Percentiles rank a stretch among this genome's conserved stretches.
Conservation (phyloP, 2,888 invertebrate species). For the Trichogramma evanescens region DNA sequence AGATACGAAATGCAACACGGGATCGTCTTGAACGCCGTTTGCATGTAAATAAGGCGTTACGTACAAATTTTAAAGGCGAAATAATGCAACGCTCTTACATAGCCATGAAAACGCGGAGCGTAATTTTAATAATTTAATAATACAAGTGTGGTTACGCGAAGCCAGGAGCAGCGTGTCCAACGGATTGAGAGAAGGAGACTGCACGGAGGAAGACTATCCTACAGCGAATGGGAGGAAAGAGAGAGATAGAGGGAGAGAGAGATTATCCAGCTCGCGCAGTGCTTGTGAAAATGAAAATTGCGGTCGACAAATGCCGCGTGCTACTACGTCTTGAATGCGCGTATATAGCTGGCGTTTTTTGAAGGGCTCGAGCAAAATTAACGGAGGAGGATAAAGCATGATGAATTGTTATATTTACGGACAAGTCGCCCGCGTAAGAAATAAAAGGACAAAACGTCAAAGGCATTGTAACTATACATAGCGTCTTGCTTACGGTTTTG, state of each 20-base stretch:
- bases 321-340: background rate
- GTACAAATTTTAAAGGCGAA: conserved; percentile 29
- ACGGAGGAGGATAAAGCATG: background rate
- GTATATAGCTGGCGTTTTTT: background rate
- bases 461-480: too few relatives aligned
- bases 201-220: too few relatives aligned
- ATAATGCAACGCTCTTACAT: too few relatives aligned
- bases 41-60: conserved; percentile 36
- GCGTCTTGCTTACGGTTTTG: too few relatives aligned
- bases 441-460: too few relatives aligned
- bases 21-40: conserved; percentile 24
- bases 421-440: too few relatives aligned
- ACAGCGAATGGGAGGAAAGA: too few relatives aligned
- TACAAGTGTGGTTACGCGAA: conserved; percentile 23
- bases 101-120: background rate
- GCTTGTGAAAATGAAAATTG: conserved; percentile 45
- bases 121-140: conserved; percentile 39
- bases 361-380: background rate
- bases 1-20: background rate
- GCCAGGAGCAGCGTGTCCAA: conserved; percentile 22
- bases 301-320: background rate
- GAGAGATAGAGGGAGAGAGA: conserved; percentile 17
- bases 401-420: background rate
- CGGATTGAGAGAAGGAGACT: too few relatives aligned
- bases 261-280: conserved; percentile 30